Base-by-base conservation (phyloP, 2,113 vertebrate species). In the Bubo scandiacus region DNA sequence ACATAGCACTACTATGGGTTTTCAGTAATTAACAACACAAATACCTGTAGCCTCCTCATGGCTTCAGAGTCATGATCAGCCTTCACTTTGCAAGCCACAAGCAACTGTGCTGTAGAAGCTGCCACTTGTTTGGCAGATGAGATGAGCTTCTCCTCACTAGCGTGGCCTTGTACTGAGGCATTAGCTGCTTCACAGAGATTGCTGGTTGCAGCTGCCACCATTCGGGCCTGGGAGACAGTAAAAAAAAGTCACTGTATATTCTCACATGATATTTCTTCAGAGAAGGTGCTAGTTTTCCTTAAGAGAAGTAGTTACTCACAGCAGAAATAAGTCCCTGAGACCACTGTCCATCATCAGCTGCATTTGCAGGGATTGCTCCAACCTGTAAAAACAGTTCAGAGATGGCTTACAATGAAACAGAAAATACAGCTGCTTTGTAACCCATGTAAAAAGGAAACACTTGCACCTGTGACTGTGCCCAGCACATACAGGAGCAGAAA, bases 321-420 rank as follows among this genome's bases (percentile, higher is more conserved):
- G 99, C 99, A 11, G 99, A 99, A 98, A 99, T 99, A 92, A 99
- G 99, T 89, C 99, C 99, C 96, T 99, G 99, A 29, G 99, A 99
- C 99, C 99, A 99, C 97, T 99, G 99, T 88, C 99, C 99, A 23
- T 99, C 99, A 18, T 99, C 99, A 11, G 98, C 98, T 43, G 99
- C 99, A 29, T 99, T 99, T 87, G 99, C 99, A 18, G 98, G 98
- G 92, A 99, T 99, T 71, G 99, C 99, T 88, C 99, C 99, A 91
- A 99, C 99, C 99, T 99, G 88, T 59, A 95, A 92, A 42, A 10
- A 84, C 83, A 91, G 38, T 80, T 63, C 14, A 86, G 83, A 96
- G 81, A 12, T 19, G 8, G 30, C 36, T 96, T 94, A 88, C 57
- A 91, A 32, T 38, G 45, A 88, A 68, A 66, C 22, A 93, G 49